These are phyloP conservation scores for Meteorus colon DNA, from an alignment of 2,888 invertebrate species.

Conservation along the genomic window DNA sequence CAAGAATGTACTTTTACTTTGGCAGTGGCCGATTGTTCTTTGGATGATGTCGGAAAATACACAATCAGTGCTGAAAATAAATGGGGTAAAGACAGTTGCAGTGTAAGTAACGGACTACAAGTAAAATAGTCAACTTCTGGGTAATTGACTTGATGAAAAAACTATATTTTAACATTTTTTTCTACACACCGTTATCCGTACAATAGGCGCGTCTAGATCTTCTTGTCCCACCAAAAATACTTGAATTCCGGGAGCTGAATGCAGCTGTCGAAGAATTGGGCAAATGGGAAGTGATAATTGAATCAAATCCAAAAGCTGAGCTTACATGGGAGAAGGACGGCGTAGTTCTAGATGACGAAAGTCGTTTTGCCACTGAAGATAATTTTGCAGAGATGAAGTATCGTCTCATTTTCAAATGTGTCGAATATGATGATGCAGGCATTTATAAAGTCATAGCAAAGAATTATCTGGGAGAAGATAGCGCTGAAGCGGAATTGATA, in stretches of 20 bases:
- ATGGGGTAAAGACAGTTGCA: conserved; percentile 84
- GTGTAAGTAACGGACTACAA: conserved; percentile 72
- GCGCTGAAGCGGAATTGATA: conserved; percentile 80
- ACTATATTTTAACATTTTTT: background rate
- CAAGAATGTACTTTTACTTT: conserved; percentile 88
- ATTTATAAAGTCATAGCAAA: conserved; percentile 85
- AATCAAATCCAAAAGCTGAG: conserved; percentile 92
- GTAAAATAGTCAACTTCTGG: background rate
- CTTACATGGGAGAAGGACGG: conserved; percentile 87
- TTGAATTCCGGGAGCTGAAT: conserved; percentile 82
- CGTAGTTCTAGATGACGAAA: conserved; percentile 77
- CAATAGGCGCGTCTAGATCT: conserved; percentile 82
- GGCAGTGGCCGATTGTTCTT: conserved; percentile 81
- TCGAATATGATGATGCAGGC: conserved; percentile 84
- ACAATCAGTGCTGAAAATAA: conserved; percentile 86
- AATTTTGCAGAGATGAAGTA: conserved; percentile 80
- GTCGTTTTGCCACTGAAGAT: conserved; percentile 77
- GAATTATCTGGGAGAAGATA: conserved; percentile 85
- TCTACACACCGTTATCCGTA: conserved; percentile 14
- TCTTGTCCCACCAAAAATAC: conserved; percentile 85
- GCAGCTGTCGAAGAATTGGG: conserved; percentile 86
- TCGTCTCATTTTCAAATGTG: conserved; percentile 82
- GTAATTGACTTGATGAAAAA: no score
- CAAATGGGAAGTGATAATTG: conserved; percentile 86
- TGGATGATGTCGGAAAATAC: conserved; percentile 87